Conservation (phyloP, 1,140 invertebrate species). For the Bombus waltoni region DNA sequence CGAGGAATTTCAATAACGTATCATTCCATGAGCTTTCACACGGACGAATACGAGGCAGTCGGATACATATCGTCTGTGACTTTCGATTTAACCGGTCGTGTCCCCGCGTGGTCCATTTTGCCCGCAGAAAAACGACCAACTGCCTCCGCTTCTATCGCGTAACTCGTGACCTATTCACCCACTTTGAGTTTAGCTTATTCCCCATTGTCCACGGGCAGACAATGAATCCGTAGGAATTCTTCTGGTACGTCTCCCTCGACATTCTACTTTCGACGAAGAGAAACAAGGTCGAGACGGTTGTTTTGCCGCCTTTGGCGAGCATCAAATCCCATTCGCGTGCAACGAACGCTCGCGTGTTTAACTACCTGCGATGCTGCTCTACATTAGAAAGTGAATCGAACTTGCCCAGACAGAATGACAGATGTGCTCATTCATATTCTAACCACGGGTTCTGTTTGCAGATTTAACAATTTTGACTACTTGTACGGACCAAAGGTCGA, state of each 20-base stretch:
- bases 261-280: constrained; percentile 30
- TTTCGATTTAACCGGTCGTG: constrained; percentile 49
- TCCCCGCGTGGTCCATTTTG: constrained; percentile 31
- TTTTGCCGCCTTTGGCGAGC: not conserved
- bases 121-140: constrained; percentile 35
- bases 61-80: not conserved
- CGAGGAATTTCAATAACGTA: constrained; percentile 65
- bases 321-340: not conserved
- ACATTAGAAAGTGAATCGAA: constrained; percentile 39
- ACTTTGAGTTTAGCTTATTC: constrained; percentile 64
- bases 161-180: constrained; percentile 72
- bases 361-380: not conserved
- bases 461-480: not conserved
- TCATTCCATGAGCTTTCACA: constrained; percentile 60
- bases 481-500: not conserved
- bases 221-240: constrained; percentile 43
- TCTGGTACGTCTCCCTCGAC: constrained; percentile 13
- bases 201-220: constrained; percentile 55
- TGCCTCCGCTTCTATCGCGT: constrained; percentile 52
- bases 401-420: not conserved
- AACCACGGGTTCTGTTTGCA: not conserved
- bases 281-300: constrained; percentile 29
- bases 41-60: not conserved
- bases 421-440: not conserved
- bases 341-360: not conserved